Evolutionary conservation across 2,113 vertebrate species (phyloP).

Genomic region (Sinocyclocheilus anophthalmus): DNA sequence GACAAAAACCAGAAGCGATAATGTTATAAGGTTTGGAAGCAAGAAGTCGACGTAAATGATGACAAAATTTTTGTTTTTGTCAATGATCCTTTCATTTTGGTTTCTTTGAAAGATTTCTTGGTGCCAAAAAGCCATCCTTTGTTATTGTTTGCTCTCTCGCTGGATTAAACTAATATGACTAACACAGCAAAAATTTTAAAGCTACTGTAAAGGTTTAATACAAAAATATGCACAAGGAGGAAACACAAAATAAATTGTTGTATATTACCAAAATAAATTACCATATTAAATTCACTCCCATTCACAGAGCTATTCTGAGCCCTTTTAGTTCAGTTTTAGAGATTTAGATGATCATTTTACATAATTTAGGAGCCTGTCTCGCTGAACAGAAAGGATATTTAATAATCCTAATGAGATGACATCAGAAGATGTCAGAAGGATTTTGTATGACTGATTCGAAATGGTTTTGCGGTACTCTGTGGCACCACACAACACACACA

Average conservation of each 20-base stretch:
- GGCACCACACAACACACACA: background rate
- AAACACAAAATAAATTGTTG: background rate
- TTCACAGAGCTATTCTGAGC: background rate
- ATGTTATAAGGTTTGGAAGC: background rate
- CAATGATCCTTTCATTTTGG: background rate
- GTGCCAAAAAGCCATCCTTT: background rate
- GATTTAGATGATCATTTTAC: slow-evolving; percentile 32
- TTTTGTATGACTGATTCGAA: slow-evolving; percentile 10
- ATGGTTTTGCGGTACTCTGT: background rate
- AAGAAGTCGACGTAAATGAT: background rate
- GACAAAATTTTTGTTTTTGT: background rate
- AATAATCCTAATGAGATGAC: slow-evolving; percentile 34
- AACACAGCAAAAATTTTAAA: background rate
- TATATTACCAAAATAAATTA: background rate
- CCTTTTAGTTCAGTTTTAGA: slow-evolving; percentile 29
- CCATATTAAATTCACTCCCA: background rate
- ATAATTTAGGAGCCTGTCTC: slow-evolving; percentile 31
- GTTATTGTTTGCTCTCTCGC: background rate
- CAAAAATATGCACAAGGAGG: background rate
- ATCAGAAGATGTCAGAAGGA: background rate
- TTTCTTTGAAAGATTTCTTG: background rate
- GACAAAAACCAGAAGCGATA: background rate
- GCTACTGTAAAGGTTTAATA: background rate
- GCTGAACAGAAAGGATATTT: slow-evolving; percentile 15
- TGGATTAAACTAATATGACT: background rate